phyloP scores from a whole-genome alignment of 2,113 vertebrate species.

The Scolopax mira region DNA sequence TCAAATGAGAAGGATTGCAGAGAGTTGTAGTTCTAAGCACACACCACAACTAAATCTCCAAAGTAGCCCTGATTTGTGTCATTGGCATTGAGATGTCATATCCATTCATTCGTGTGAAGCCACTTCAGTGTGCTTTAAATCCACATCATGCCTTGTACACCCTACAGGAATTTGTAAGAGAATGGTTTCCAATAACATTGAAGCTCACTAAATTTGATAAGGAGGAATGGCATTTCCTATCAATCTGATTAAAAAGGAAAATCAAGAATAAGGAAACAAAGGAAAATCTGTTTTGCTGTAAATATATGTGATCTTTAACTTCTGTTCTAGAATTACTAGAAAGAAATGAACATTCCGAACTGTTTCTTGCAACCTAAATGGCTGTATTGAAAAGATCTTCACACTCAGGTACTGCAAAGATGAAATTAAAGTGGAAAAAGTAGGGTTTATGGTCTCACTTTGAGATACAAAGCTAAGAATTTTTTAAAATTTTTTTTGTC shows the following conservation, averaged over 20 bases:
- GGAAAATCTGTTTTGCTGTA: not conserved
- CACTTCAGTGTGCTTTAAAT: not conserved
- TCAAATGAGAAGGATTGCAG: not conserved
- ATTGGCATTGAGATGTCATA: not conserved
- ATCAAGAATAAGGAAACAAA: not conserved
- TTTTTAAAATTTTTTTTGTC: not conserved
- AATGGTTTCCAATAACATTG: not conserved
- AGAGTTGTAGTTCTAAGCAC: not conserved
- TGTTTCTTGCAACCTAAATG: not conserved
- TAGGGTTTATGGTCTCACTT: not conserved
- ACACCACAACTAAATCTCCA: not conserved
- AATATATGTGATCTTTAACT: not conserved
- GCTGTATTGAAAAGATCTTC: not conserved
- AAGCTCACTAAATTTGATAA: not conserved
- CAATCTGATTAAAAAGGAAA: not conserved
- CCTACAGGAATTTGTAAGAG: not conserved
- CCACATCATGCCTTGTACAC: not conserved
- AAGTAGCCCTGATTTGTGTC: not conserved
- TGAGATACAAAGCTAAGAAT: not conserved
- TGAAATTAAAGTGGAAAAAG: not conserved
- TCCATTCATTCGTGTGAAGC: not conserved
- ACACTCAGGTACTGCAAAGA: not conserved
- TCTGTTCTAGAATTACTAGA: not conserved
- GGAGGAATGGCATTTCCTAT: not conserved
- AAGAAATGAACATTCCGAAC: not conserved